These are phyloP conservation scores for Adrianichthys oophorus DNA, from an alignment of 2,797 vertebrate genomes.

Conservation along the genomic window DNA sequence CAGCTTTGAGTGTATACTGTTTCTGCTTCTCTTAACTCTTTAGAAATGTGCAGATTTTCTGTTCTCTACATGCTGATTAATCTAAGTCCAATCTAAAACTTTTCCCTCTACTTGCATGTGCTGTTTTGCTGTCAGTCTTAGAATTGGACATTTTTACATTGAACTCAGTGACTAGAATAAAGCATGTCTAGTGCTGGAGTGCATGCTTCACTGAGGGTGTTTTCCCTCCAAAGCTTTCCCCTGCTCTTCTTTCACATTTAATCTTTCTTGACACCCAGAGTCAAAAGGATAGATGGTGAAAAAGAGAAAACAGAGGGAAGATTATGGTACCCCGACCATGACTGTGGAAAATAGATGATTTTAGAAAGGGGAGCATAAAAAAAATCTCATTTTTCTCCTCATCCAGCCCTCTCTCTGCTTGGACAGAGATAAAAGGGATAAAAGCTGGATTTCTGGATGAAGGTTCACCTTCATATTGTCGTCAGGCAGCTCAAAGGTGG, in stretches of 20 bases:
- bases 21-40: neutral
- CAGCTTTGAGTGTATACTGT: neutral
- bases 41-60: neutral
- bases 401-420: conserved; percentile 40
- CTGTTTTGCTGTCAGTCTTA: conserved; percentile 1
- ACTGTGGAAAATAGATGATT: conserved; percentile 57
- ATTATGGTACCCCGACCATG: conserved; percentile 58
- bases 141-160: conserved; percentile 7
- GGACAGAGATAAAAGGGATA: conserved; percentile 53
- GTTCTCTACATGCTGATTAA: conserved; percentile 8
- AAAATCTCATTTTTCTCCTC: conserved; percentile 41
- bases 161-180: conserved; percentile 13
- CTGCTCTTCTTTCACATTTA: conserved; percentile 16
- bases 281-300: conserved; percentile 39
- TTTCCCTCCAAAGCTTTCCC: neutral
- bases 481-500: conserved; percentile 49
- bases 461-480: conserved; percentile 55
- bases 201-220: conserved; percentile 18
- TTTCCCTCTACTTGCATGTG: neutral
- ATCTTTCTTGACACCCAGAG: conserved; percentile 31
- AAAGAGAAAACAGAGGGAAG: conserved; percentile 37
- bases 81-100: conserved; percentile 2
- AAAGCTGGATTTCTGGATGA: conserved; percentile 56
- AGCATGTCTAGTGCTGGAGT: conserved; percentile 20
- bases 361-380: conserved; percentile 33